Percentiles rank a stretch among this genome's conserved stretches.
Evolutionary conservation across 2,797 vertebrate species (phyloP).

Genomic region (Acanthornis magna): DNA sequence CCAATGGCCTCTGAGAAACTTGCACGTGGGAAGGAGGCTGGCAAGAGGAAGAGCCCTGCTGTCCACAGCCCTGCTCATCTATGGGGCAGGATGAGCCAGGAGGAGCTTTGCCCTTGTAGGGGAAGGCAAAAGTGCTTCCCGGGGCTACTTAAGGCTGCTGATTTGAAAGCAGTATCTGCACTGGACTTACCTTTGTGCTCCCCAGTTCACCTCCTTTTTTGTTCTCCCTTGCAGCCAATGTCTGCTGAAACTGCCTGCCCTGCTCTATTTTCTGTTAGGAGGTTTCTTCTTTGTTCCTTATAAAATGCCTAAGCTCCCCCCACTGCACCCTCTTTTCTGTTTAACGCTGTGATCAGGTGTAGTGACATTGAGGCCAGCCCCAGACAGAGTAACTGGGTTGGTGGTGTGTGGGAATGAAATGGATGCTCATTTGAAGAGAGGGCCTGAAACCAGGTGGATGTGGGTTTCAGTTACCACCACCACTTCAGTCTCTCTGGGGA

Average conservation of each 20-base stretch:
- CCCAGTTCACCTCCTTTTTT: fast-evolving
- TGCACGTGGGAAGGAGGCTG: fast-evolving
- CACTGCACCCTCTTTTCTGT: fast-evolving
- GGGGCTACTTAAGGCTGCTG: neutral
- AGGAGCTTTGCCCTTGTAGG: neutral
- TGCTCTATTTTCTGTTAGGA: neutral
- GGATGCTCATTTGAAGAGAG: neutral
- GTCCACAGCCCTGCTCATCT: fast-evolving
- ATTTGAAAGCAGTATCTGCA: neutral
- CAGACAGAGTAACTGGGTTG: fast-evolving
- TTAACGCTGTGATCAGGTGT: neutral
- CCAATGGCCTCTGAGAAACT: neutral
- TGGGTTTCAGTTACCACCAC: neutral
- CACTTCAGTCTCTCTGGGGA: neutral
- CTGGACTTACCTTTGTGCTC: neutral
- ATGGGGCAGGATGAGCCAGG: fast-evolving
- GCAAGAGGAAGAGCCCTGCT: neutral
- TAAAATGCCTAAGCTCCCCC: neutral
- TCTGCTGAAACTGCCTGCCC: neutral
- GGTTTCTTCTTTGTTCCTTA: neutral
- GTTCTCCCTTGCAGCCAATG: fast-evolving
- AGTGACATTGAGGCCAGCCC: neutral
- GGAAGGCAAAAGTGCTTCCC: neutral
- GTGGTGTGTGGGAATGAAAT: neutral
- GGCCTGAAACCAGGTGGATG: fast-evolving